These are phyloP conservation scores for Semotilus atromaculatus DNA, from an alignment of 2,797 vertebrate species.

Conservation along the genomic window DNA sequence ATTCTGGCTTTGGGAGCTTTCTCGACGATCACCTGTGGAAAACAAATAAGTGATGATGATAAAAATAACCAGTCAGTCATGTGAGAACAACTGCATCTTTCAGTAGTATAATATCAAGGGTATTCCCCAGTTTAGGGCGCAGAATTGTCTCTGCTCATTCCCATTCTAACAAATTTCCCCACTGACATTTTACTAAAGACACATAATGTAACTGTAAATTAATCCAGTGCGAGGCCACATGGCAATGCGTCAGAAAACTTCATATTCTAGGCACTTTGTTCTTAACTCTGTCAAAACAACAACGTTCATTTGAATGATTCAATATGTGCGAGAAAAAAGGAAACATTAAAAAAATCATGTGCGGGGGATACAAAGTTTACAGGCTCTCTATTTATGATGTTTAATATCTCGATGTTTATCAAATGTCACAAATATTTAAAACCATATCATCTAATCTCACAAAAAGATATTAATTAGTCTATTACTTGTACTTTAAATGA, in stretches of 20 bases:
- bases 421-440: neutral
- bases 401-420: neutral
- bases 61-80: neutral
- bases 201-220: conserved; percentile 3
- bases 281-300: neutral
- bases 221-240: neutral
- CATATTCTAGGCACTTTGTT: neutral
- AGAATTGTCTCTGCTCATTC: too few relatives aligned
- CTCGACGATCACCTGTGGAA: conserved; percentile 89
- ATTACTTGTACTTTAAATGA: neutral
- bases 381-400: neutral
- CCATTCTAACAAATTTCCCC: neutral
- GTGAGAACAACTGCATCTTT: neutral
- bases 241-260: neutral
- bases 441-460: neutral
- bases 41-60: neutral
- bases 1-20: conserved; percentile 95
- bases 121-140: neutral
- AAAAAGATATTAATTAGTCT: neutral
- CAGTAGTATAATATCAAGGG: neutral
- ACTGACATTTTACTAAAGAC: neutral
- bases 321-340: neutral
- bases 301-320: neutral
- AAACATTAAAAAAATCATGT: too few relatives aligned
- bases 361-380: neutral